Evolutionary conservation across 2,797 vertebrate genomes (phyloP).

Genomic region (Prunella strophiata): DNA sequence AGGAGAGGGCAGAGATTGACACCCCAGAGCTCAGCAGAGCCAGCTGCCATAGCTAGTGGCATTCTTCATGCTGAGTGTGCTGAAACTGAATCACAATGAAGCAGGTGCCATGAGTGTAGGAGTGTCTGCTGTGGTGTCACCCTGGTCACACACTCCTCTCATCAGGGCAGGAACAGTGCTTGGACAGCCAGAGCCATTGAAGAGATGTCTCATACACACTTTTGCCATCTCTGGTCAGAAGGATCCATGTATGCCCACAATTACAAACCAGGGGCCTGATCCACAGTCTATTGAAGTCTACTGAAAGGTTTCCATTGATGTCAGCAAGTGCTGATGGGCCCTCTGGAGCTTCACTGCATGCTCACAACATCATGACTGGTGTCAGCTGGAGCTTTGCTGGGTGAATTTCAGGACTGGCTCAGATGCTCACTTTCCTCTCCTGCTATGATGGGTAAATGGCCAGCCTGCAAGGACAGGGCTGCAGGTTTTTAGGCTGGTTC

Average conservation of each 20-base stretch:
- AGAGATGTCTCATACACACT: accelerated
- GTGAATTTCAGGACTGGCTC: not conserved
- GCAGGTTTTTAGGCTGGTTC: not conserved
- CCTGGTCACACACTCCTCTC: not conserved
- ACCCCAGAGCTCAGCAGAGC: not conserved
- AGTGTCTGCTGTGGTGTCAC: accelerated
- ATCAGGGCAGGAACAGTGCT: not conserved
- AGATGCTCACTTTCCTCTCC: not conserved
- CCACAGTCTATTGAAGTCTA: not conserved
- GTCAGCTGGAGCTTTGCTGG: not conserved
- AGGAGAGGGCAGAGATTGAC: not conserved
- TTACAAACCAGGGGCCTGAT: not conserved
- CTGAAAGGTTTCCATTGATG: constrained; percentile 28
- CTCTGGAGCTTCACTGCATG: not conserved
- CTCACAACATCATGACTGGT: not conserved
- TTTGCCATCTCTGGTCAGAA: not conserved
- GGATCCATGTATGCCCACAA: not conserved
- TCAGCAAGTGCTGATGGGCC: not conserved
- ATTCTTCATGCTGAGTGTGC: not conserved
- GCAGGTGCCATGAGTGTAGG: accelerated
- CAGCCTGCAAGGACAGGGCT: not conserved
- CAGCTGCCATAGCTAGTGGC: accelerated
- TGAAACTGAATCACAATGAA: not conserved
- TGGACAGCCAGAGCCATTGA: not conserved
- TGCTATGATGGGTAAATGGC: not conserved